Conservation (phyloP, 2,113 vertebrate genomes). For the Donacobius atricapilla region DNA sequence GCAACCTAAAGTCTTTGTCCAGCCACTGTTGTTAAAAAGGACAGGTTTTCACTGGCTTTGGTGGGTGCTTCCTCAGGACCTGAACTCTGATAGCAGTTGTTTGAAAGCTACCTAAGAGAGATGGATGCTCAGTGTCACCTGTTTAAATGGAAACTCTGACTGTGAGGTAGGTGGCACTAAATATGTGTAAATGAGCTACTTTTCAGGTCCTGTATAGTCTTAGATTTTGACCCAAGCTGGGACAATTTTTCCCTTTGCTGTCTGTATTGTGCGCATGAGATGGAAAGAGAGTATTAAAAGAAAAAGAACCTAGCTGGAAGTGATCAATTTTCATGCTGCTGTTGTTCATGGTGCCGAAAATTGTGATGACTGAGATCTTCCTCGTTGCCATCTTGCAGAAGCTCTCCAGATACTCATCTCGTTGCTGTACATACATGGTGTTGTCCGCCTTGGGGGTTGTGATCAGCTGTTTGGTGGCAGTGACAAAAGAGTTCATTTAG, state of each 20-base stretch:
- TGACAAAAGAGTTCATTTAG: slow-evolving; percentile 50
- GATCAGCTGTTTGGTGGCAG: slow-evolving; percentile 81
- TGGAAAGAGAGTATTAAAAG: background rate
- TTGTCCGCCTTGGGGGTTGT: slow-evolving; percentile 86
- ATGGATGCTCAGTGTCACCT: background rate
- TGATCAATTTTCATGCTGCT: slow-evolving; percentile 99
- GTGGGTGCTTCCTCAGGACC: background rate
- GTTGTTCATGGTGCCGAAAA: slow-evolving; percentile 90
- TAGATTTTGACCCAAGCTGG: background rate
- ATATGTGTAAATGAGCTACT: background rate
- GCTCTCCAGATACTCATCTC: slow-evolving; percentile 93
- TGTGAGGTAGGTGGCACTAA: background rate
- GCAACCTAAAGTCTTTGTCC: background rate
- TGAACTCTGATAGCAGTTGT: background rate
- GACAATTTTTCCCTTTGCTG: background rate
- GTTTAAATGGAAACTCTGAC: background rate
- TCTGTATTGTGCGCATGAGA: background rate
- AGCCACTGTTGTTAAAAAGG: background rate
- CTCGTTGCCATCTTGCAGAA: slow-evolving; percentile 99
- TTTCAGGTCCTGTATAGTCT: background rate
- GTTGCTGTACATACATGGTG: slow-evolving; percentile 92
- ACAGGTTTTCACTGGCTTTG: background rate
- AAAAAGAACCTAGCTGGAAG: slow-evolving; percentile 90
- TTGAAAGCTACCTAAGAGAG: background rate
- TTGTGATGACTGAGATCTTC: slow-evolving; percentile 91